Conservation (phyloP, 2,797 vertebrate species). For the Cottoperca gobio region DNA sequence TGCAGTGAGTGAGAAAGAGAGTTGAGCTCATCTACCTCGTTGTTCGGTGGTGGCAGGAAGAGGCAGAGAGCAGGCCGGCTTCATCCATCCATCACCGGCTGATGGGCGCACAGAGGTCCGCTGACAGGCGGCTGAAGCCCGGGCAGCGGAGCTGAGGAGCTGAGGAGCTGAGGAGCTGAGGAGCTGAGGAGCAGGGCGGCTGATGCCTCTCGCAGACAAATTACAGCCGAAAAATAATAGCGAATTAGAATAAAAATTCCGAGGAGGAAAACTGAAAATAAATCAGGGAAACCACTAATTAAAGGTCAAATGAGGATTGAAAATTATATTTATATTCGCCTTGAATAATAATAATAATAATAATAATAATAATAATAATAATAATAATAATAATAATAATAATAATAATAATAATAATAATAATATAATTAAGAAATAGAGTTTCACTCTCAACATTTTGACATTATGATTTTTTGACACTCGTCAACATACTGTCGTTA, state of each 20-base stretch:
- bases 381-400: not conserved
- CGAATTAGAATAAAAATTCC: not conserved
- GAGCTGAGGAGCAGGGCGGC: slow-evolving; percentile 3
- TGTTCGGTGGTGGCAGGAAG: not conserved
- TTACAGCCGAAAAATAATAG: not conserved
- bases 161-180: too few species aligned
- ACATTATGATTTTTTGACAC: not conserved
- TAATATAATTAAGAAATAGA: not conserved
- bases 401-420: not conserved
- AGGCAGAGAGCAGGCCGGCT: slow-evolving; percentile 11
- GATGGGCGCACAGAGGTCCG: slow-evolving; percentile 39
- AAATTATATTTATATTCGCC: not conserved
- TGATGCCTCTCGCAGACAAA: not conserved
- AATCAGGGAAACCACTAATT: not conserved
- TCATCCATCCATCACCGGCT: slow-evolving; percentile 42
- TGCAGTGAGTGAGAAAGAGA: not conserved
- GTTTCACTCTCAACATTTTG: not conserved
- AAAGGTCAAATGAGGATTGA: not conserved
- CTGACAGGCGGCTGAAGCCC: slow-evolving; percentile 42
- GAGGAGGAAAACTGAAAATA: not conserved
- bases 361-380: not conserved
- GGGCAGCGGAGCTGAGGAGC: slow-evolving; percentile 6
- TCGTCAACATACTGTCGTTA: not conserved
- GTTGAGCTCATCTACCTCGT: not conserved
- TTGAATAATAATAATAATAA: not conserved